A percentile compares a stretch with the other conserved stretches of the same genome.
These are phyloP conservation scores for Cavia porcellus DNA, from an alignment of 2,113 vertebrate genomes.

Conservation along the genomic window DNA sequence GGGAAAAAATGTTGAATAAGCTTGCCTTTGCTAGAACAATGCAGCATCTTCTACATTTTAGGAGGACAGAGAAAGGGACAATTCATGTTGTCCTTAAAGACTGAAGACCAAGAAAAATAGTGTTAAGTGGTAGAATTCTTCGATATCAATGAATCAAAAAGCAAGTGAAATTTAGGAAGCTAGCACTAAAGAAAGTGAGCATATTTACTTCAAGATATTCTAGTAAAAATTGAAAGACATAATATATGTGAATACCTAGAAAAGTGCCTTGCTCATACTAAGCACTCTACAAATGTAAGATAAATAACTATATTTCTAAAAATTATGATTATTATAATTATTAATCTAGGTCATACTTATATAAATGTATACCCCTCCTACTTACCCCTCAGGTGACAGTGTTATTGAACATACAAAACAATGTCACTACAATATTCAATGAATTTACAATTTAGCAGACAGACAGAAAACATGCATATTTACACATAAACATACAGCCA, in stretches of 20 bases:
- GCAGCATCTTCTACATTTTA: neutral
- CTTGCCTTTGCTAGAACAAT: neutral
- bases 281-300: neutral
- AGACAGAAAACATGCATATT: neutral
- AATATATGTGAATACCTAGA: neutral
- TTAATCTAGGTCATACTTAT: neutral
- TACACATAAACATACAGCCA: neutral
- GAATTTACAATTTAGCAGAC: neutral
- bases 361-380: neutral
- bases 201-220: neutral
- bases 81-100: neutral
- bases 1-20: neutral
- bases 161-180: neutral
- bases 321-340: neutral
- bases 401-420: neutral
- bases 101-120: neutral
- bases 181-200: neutral
- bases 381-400: neutral
- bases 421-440: neutral
- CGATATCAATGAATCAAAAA: neutral
- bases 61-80: neutral
- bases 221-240: neutral
- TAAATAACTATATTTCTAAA: neutral
- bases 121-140: neutral
- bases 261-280: neutral